phyloP scores from a whole-genome alignment of 2,113 vertebrate genomes.

The Lonchura striata region DNA sequence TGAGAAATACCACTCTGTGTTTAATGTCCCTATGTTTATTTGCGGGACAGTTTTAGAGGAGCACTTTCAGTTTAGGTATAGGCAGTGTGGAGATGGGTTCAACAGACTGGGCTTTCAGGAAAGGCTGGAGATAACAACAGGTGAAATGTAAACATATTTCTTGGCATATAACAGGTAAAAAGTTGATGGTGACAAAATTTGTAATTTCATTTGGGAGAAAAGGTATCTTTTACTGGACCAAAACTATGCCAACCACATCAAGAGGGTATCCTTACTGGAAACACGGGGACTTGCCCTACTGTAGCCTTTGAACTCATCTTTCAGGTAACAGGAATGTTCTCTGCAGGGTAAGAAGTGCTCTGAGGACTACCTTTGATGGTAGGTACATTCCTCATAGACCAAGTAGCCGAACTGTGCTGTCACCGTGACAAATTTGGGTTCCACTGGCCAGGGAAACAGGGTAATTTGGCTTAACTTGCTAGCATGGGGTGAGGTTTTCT shows the following conservation, averaged over 20 bases:
- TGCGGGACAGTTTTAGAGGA: accelerated
- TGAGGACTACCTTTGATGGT: not conserved
- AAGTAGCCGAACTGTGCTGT: not conserved
- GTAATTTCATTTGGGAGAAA: not conserved
- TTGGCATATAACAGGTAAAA: not conserved
- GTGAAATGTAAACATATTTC: not conserved
- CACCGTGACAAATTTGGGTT: accelerated
- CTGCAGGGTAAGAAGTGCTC: not conserved
- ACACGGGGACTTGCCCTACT: not conserved
- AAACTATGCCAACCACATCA: not conserved
- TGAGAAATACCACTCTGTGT: not conserved
- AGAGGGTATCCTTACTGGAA: not conserved
- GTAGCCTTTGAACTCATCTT: not conserved
- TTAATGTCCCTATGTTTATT: accelerated
- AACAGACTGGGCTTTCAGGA: not conserved
- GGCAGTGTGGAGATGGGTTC: not conserved
- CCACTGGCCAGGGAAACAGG: not conserved
- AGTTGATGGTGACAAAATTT: not conserved
- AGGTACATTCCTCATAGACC: accelerated
- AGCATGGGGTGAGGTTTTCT: not conserved
- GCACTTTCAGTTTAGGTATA: not conserved
- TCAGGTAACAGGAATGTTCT: not conserved
- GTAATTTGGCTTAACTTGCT: not conserved
- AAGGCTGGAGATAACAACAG: not conserved
- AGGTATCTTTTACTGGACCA: not conserved